These are phyloP conservation scores for Hippolais icterina DNA, from an alignment of 2,113 vertebrate genomes.

Conservation along the genomic window DNA sequence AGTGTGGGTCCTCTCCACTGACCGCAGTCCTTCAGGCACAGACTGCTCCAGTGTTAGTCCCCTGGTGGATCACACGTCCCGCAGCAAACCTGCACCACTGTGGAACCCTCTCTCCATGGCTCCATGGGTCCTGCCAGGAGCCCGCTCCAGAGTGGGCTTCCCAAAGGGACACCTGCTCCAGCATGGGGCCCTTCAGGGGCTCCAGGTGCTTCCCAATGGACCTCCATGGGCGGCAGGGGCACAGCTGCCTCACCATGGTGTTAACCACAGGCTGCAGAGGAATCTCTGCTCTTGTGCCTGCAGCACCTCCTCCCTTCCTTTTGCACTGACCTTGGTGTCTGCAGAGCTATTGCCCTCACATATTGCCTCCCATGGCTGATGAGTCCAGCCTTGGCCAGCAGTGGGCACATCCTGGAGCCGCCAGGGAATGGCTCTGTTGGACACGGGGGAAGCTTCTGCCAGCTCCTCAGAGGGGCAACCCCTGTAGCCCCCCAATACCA, in stretches of 20 bases:
- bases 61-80: too few species aligned
- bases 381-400: neutral
- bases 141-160: neutral
- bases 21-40: neutral
- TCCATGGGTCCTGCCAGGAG: neutral
- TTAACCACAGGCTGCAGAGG: too few species aligned
- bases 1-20: neutral
- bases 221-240: accelerated
- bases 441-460: neutral
- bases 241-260: neutral
- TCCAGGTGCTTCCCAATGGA: neutral
- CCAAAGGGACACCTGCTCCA: neutral
- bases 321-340: neutral
- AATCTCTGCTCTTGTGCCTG: neutral
- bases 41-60: neutral
- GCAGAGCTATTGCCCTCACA: neutral
- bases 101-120: neutral
- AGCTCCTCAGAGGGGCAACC: neutral
- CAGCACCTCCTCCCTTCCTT: neutral
- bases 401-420: neutral
- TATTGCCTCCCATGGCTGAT: accelerated
- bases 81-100: neutral
- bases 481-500: neutral
- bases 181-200: too few species aligned
- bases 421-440: neutral